phyloP scores from a whole-genome alignment of 2,113 vertebrate genomes.

The Furnarius figulus region DNA sequence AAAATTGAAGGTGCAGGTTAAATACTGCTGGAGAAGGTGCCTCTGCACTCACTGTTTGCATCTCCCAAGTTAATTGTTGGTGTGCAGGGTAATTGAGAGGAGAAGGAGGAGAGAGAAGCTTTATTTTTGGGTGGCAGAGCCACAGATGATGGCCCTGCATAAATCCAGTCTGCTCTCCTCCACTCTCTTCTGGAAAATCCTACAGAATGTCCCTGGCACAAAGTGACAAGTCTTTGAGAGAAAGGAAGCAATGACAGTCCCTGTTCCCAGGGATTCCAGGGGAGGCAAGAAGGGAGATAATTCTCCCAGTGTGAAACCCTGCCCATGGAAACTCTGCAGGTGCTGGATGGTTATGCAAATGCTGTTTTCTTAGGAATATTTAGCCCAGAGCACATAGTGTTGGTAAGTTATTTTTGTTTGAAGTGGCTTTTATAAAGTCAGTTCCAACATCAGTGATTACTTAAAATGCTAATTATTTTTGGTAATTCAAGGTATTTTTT shows the following conservation, averaged over 20 bases:
- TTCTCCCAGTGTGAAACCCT: not conserved
- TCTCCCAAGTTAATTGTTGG: not conserved
- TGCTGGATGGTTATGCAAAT: conserved; percentile 36
- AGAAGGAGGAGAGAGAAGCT: not conserved
- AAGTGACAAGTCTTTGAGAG: not conserved
- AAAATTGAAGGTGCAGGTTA: not conserved
- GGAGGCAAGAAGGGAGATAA: not conserved
- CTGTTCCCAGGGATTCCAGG: not conserved
- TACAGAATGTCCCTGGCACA: not conserved
- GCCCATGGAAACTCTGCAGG: not conserved
- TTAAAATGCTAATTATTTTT: conserved; percentile 25
- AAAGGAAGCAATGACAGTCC: not conserved
- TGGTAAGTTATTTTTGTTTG: conserved; percentile 34
- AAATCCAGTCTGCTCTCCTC: not conserved
- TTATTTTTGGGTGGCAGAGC: not conserved
- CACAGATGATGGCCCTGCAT: not conserved
- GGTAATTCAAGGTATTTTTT: not conserved
- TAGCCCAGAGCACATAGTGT: conserved; percentile 28
- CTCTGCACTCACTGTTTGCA: not conserved
- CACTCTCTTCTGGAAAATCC: not conserved
- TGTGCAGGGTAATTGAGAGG: not conserved
- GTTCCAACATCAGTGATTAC: conserved; percentile 4
- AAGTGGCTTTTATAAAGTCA: conserved; percentile 60
- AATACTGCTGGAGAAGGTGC: not conserved
- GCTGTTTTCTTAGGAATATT: conserved; percentile 31